Conservation (phyloP, 2,888 invertebrate genomes). For the Adelognathus sp. region DNA sequence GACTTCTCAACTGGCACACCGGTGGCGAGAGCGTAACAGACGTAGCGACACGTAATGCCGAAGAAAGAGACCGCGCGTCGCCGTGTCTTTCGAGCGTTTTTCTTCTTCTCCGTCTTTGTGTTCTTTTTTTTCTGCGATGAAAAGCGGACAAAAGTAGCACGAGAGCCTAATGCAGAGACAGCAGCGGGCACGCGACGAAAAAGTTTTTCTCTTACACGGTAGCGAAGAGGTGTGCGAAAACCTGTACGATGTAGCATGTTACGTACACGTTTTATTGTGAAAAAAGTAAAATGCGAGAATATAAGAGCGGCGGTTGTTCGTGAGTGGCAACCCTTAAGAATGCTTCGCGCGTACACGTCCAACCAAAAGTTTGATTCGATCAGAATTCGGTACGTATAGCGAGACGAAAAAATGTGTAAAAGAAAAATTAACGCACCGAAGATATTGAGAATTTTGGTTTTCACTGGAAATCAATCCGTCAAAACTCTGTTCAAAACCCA, state of each 20-base stretch:
- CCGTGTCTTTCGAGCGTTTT: constrained; percentile 68
- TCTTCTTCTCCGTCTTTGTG: constrained; percentile 55
- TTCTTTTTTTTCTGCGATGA: constrained; percentile 60
- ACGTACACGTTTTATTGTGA: constrained; percentile 24
- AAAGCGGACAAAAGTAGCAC: constrained; percentile 73
- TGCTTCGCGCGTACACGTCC: too few relatives aligned
- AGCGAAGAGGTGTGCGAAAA: constrained; percentile 58
- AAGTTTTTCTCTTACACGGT: constrained; percentile 61
- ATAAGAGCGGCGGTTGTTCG: constrained; percentile 27
- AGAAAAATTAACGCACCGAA: too few relatives aligned
- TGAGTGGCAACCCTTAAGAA: constrained; percentile 37
- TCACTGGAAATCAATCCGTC: too few relatives aligned
- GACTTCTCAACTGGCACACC: constrained; percentile 47
- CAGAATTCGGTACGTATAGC: too few relatives aligned
- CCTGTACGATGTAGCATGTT: constrained; percentile 26
- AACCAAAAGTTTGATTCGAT: too few relatives aligned
- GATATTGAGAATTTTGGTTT: too few relatives aligned
- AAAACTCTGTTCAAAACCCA: too few relatives aligned
- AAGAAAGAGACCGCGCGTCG: constrained; percentile 38
- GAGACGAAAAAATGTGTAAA: too few relatives aligned
- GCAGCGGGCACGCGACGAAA: constrained; percentile 65
- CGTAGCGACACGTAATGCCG: constrained; percentile 19
- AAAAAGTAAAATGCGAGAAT: neutral
- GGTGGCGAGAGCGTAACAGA: constrained; percentile 44
- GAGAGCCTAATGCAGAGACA: constrained; percentile 57